Evolutionary conservation across 2,888 invertebrate species (phyloP), one percentile per base, ranked within the genome.

Genomic region (Druceiella hillmani): DNA sequence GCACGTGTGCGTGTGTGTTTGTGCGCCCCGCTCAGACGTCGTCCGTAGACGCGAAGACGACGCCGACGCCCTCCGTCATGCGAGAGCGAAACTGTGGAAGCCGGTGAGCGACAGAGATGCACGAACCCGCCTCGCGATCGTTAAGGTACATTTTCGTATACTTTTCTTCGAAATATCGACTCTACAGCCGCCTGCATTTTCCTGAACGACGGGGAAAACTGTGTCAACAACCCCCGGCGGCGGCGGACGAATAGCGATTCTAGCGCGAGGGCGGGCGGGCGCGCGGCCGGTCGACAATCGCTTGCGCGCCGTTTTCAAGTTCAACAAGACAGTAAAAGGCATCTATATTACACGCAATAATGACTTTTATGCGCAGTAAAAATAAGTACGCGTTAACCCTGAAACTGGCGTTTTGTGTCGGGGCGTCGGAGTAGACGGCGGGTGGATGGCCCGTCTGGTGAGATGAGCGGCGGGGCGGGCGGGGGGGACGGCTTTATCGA

Each of bases 291-390:
- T 20, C n/a, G 6, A 7, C 22, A n/a, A 6, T 7, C 30, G 34
- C n/a, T n/a, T n/a, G n/a, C n/a, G 33, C 36, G 47, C 53, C 51
- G 51, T 55, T 45, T 55, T 56, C 57, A 58, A 61, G 60, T 60
- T 59, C 58, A 59, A 57, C 59, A 66, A 65, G 68, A 64, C 59
- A 61, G 59, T 61, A 66, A 62, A 59, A 59, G 61, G 57, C 58
- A 50, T 52, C 50, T 49, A 52, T 50, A 53, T 54, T 47, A 55
- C 58, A 56, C 46, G 45, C 44, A 41, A 68, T 61, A 61, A 58
- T 63, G 55, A 53, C 40, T 52, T 57, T 58, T 67, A 64, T 62
- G 56, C 55, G 48, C 46, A 45, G 37, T 48, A 46, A 48, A 48
- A 48, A 46, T 46, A 46, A 46, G 44, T 40, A 37, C 43, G 46